A percentile compares a stretch with the other conserved stretches of the same genome.
Conservation (phyloP, 2,797 vertebrate species). For the Mycteria americana region DNA sequence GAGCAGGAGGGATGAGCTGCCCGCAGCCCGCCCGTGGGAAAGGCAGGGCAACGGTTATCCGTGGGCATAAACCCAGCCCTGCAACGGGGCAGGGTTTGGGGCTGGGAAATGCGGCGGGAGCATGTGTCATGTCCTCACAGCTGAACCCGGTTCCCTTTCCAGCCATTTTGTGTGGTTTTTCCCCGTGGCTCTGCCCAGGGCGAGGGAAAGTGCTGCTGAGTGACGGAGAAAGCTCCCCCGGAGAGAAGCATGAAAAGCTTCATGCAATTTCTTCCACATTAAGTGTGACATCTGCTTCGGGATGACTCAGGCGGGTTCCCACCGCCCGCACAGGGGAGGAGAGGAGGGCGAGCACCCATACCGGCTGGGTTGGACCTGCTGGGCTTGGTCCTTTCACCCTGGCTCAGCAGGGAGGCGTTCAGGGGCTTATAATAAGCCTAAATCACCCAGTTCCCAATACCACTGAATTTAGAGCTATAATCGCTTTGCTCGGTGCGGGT, state of each 20-base stretch:
- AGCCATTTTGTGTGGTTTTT: not conserved
- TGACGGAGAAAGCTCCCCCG: not conserved
- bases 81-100: not conserved
- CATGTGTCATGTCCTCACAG: fast-evolving
- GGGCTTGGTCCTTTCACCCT: not conserved
- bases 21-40: not conserved
- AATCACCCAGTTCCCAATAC: not conserved
- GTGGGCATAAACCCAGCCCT: not conserved
- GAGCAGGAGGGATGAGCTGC: not conserved
- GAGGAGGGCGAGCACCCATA: not conserved
- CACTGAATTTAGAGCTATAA: not conserved
- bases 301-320: slow-evolving; percentile 21
- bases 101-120: not conserved
- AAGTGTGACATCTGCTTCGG: not conserved
- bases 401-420: not conserved
- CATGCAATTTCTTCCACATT: not conserved
- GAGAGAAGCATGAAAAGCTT: not conserved
- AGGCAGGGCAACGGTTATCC: not conserved
- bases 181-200: not conserved
- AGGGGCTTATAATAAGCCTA: not conserved
- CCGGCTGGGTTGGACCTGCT: not conserved
- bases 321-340: not conserved
- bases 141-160: not conserved
- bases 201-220: not conserved
- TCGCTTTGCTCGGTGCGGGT: not conserved